These are phyloP conservation scores for Plebejus anna DNA, from an alignment of 2,888 invertebrate genomes.

Conservation along the genomic window DNA sequence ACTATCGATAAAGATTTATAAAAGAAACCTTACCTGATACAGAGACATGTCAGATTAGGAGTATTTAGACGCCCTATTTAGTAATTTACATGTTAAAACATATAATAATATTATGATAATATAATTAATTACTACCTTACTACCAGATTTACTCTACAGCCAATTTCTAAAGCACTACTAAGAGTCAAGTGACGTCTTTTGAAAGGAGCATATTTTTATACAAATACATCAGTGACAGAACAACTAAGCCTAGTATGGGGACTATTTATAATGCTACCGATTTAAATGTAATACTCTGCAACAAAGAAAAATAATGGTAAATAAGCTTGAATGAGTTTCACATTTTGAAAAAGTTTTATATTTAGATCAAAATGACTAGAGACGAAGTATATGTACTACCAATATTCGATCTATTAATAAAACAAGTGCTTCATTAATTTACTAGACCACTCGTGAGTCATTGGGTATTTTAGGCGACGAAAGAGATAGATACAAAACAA, in stretches of 20 bases:
- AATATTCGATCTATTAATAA: slow-evolving; percentile 6
- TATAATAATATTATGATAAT: neutral
- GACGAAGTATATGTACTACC: neutral
- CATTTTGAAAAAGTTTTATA: neutral
- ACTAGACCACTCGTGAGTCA: neutral
- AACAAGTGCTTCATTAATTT: neutral
- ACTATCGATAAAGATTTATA: neutral
- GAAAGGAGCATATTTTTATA: too few species aligned
- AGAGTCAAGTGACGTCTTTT: too few species aligned
- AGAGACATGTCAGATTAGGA: neutral
- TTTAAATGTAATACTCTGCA: too few species aligned
- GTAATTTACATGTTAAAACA: neutral
- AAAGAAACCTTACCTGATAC: neutral
- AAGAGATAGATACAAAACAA: slow-evolving; percentile 9
- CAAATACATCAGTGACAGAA: too few species aligned
- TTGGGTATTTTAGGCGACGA: neutral
- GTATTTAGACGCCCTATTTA: neutral
- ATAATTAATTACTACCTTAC: neutral
- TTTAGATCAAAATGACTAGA: neutral
- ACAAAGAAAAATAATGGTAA: too few species aligned
- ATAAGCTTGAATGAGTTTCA: neutral
- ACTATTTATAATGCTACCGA: too few species aligned
- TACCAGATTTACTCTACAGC: neutral
- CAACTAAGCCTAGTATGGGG: too few species aligned
- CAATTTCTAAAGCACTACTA: neutral